Percentiles rank a stretch among this genome's conserved stretches.
Evolutionary conservation across 2,113 vertebrate genomes (phyloP).

Genomic region (Butorides virescens): DNA sequence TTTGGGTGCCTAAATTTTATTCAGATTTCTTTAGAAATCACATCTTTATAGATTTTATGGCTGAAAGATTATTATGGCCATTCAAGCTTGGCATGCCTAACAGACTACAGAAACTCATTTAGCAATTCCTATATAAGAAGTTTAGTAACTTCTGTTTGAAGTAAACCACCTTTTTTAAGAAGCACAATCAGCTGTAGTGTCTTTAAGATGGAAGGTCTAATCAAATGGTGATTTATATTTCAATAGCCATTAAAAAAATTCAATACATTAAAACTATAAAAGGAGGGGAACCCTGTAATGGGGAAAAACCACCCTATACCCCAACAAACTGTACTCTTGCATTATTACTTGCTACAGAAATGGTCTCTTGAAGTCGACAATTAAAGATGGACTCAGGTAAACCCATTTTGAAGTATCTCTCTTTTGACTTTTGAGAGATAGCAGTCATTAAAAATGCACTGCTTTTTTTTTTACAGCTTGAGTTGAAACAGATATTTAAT

Average conservation of each 20-base stretch:
- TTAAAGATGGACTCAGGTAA: neutral
- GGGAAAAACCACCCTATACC: neutral
- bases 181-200: neutral
- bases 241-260: neutral
- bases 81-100: neutral
- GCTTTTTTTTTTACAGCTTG: neutral
- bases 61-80: neutral
- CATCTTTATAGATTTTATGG: neutral
- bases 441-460: constrained; percentile 7
- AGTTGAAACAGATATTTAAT: neutral
- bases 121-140: neutral
- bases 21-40: neutral
- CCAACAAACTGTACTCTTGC: neutral
- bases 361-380: neutral
- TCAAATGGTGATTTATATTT: neutral
- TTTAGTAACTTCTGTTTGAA: neutral
- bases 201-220: neutral
- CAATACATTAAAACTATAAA: neutral
- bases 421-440: neutral
- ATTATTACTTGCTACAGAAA: neutral
- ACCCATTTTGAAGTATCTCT: neutral
- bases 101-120: neutral
- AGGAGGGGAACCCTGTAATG: accelerated
- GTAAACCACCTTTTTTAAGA: neutral
- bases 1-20: neutral